Evolutionary conservation across 2,797 vertebrate species (phyloP).

Genomic region (Anguilla anguilla): DNA sequence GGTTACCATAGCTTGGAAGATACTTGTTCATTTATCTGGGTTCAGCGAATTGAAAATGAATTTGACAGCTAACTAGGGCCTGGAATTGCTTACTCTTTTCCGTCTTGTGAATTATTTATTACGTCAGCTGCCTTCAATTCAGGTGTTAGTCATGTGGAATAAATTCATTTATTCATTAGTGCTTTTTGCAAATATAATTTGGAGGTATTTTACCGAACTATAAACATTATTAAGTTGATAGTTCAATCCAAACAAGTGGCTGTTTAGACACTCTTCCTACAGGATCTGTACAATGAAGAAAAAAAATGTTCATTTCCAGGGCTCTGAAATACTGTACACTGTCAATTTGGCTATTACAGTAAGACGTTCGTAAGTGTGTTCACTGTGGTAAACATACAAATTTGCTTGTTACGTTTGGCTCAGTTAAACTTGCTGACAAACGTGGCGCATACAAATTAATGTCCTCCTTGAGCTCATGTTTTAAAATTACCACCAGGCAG

Average conservation of each 20-base stretch:
- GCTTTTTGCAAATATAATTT: neutral
- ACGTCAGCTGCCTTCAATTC: constrained; percentile 10
- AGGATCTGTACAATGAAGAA: neutral
- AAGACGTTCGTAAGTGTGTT: neutral
- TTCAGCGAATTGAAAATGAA: constrained; percentile 8
- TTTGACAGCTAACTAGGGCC: neutral
- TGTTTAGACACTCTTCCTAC: neutral
- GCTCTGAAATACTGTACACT: neutral
- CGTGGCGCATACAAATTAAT: neutral
- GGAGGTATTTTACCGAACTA: neutral
- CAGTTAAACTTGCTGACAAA: neutral
- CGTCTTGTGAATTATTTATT: constrained; percentile 12
- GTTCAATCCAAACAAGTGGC: neutral
- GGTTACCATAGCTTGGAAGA: neutral
- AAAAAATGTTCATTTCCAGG: neutral
- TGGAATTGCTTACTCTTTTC: constrained; percentile 14
- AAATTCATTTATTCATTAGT: constrained; percentile 17
- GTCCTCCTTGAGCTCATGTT: neutral
- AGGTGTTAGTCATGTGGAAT: constrained; percentile 7
- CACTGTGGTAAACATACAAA: neutral
- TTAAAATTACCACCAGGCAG: neutral
- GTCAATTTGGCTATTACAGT: neutral
- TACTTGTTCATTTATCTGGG: constrained; percentile 2
- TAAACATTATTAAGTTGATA: neutral
- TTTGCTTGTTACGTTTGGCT: neutral